Percentiles rank a stretch among this genome's conserved stretches.
Evolutionary conservation across 2,888 invertebrate genomes (phyloP).

Genomic region (Synanthedon andrenaeformis): DNA sequence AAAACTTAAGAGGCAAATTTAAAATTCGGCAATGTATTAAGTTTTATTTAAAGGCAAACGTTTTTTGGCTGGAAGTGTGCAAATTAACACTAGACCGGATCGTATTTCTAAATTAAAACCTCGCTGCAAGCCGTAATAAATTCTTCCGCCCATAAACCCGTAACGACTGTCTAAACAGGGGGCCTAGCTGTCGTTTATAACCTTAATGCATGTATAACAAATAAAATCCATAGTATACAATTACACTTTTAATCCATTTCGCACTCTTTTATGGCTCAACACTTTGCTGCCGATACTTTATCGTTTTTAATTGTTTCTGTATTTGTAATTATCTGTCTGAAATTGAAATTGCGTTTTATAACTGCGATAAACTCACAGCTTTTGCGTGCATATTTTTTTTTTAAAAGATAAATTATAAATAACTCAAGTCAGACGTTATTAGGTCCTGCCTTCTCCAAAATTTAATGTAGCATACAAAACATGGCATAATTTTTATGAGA

Average conservation of each 20-base stretch:
- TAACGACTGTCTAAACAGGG: slow-evolving; percentile 65
- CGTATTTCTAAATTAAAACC: slow-evolving; percentile 62
- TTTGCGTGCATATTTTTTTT: too few species aligned
- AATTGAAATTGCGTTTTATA: too few species aligned
- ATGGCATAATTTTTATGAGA: too few species aligned
- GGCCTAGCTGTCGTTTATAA: slow-evolving; percentile 54
- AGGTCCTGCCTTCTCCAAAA: too few species aligned
- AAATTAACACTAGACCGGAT: slow-evolving; percentile 53
- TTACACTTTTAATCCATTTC: slow-evolving; percentile 30
- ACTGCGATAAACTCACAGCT: too few species aligned
- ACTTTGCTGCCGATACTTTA: background rate
- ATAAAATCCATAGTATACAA: slow-evolving; percentile 27
- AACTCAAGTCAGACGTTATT: too few species aligned
- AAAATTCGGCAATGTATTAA: background rate
- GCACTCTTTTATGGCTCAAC: slow-evolving; percentile 1
- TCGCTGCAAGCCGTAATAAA: slow-evolving; percentile 50
- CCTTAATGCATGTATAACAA: slow-evolving; percentile 44
- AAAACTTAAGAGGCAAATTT: too few species aligned
- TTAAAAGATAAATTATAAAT: too few species aligned
- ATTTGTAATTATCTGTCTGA: too few species aligned
- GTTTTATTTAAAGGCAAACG: background rate
- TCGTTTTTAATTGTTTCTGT: too few species aligned
- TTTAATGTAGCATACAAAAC: too few species aligned
- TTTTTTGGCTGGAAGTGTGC: slow-evolving; percentile 31
- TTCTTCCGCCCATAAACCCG: slow-evolving; percentile 55